phyloP scores from a whole-genome alignment of 2,113 vertebrate species.

The Siniperca knerii region DNA sequence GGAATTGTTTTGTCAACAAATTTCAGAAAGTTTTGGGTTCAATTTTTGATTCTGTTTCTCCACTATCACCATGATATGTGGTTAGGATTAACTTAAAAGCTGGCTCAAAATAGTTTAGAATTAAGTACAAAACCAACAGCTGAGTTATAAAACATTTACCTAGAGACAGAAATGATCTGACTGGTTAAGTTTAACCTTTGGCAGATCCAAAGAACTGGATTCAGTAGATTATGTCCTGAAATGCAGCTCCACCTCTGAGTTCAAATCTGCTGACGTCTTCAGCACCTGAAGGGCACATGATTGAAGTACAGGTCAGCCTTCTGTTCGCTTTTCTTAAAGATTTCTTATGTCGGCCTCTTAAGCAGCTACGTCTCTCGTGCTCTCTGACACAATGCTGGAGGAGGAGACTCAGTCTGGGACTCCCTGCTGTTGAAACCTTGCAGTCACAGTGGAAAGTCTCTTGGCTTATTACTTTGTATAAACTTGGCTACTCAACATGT shows the following conservation, averaged over 20 bases:
- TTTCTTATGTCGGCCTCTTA: neutral
- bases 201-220: neutral
- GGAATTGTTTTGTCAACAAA: neutral
- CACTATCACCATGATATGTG: neutral
- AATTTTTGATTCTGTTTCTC: neutral
- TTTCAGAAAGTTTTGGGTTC: neutral
- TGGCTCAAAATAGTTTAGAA: neutral
- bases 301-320: neutral
- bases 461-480: slow-evolving; percentile 13
- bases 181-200: too few species aligned
- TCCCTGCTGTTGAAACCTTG: slow-evolving; percentile 12
- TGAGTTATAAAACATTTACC: neutral
- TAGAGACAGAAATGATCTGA: too few species aligned
- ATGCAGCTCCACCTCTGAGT: neutral
- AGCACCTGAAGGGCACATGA: neutral
- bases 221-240: neutral
- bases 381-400: neutral
- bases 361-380: too few species aligned
- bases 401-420: slow-evolving; percentile 10
- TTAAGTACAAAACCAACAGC: neutral
- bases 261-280: neutral
- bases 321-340: neutral
- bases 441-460: slow-evolving; percentile 54
- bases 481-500: slow-evolving; percentile 56
- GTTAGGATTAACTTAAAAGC: neutral